phyloP scores from a whole-genome alignment of 2,797 vertebrate genomes.

The Cirrhinus mrigala region DNA sequence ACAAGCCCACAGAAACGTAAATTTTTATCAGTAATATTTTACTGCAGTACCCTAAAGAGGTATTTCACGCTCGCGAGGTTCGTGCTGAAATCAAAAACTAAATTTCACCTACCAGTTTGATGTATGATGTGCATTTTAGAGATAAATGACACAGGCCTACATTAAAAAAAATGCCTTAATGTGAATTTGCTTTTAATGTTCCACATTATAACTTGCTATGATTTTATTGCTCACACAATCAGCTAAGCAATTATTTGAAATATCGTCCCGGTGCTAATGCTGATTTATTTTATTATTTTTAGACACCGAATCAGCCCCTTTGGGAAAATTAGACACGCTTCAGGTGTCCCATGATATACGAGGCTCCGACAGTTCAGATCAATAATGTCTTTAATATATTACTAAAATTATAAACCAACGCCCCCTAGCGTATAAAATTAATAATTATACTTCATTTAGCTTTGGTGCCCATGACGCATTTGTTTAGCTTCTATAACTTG shows the following conservation, averaged over 20 bases:
- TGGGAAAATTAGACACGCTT: not conserved
- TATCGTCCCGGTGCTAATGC: not conserved
- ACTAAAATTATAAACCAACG: constrained; percentile 16
- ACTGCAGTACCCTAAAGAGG: not conserved
- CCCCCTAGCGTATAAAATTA: constrained; percentile 17
- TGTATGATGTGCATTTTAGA: not conserved
- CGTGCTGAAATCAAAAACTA: not conserved
- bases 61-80: not conserved
- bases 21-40: not conserved
- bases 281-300: not conserved
- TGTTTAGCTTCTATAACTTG: not conserved
- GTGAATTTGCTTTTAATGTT: not conserved
- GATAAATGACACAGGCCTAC: not conserved
- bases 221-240: not conserved
- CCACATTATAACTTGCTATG: no score
- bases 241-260: not conserved
- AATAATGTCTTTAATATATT: not conserved
- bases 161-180: not conserved
- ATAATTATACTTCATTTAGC: not conserved
- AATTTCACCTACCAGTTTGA: not conserved
- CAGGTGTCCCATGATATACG: not conserved
- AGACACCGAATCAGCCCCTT: not conserved
- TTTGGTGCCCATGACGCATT: not conserved
- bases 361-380: not conserved
- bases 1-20: not conserved